These are phyloP conservation scores for Macrosoma leucophasiata DNA, from an alignment of 2,888 invertebrate species.

Conservation along the genomic window DNA sequence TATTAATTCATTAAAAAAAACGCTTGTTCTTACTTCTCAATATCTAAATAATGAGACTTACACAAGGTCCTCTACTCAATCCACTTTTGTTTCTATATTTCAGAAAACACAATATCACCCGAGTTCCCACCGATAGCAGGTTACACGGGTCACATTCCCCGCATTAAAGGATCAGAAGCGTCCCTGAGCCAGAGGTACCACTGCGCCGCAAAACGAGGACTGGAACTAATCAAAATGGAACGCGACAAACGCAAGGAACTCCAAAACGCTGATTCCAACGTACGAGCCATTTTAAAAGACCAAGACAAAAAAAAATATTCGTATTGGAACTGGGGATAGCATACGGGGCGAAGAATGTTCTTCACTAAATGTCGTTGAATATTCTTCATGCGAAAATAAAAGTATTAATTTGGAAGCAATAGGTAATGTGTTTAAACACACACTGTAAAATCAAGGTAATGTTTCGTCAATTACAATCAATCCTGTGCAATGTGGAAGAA, in stretches of 20 bases:
- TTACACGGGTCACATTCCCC: constrained; percentile 83
- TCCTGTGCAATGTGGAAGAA: too few species aligned
- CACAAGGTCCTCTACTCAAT: constrained; percentile 1
- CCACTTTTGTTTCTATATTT: constrained; percentile 22
- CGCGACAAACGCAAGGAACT: constrained; percentile 64
- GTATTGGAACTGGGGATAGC: constrained; percentile 74
- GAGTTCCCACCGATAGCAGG: constrained; percentile 83
- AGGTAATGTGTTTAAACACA: constrained; percentile 24
- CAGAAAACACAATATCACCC: constrained; percentile 79
- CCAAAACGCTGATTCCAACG: constrained; percentile 51
- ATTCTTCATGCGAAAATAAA: constrained; percentile 47
- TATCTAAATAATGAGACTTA: too few species aligned
- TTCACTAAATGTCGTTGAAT: constrained; percentile 63
- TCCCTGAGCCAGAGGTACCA: constrained; percentile 81
- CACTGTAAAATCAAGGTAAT: constrained; percentile 5
- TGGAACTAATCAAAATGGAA: constrained; percentile 76
- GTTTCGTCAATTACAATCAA: too few species aligned
- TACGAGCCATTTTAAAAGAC: constrained; percentile 55
- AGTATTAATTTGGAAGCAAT: constrained; percentile 9
- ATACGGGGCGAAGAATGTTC: constrained; percentile 74
- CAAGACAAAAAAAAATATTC: constrained; percentile 62
- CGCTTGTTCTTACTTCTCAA: too few species aligned
- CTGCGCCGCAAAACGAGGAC: constrained; percentile 79
- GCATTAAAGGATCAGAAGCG: constrained; percentile 79
- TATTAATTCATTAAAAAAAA: too few species aligned